These are phyloP conservation scores for Sycophaga agraensis DNA, from an alignment of 1,140 invertebrate genomes.

Conservation along the genomic window DNA sequence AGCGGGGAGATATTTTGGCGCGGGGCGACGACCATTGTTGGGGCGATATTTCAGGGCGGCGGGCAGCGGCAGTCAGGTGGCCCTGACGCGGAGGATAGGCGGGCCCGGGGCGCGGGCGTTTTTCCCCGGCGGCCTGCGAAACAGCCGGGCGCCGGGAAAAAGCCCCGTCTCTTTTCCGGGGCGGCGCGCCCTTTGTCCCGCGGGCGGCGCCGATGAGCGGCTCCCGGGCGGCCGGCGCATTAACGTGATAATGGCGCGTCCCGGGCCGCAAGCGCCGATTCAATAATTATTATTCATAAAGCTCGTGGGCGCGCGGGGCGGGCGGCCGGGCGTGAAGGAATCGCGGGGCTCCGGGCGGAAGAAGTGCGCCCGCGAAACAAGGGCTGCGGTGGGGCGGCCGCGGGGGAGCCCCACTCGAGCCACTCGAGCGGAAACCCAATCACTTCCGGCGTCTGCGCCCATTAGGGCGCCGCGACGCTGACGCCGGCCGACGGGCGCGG, in stretches of 20 bases:
- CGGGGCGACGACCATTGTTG: no score
- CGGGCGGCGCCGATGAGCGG: no score
- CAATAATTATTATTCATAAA: constrained; percentile 33
- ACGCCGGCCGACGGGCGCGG: constrained; percentile 56
- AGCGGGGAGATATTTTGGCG: constrained; percentile 25
- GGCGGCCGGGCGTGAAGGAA: constrained; percentile 13
- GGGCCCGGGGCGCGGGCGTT: no score
- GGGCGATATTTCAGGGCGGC: constrained; percentile 53
- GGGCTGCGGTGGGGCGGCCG: constrained; percentile 37
- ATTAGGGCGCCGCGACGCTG: constrained; percentile 59
- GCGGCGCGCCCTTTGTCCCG: constrained; percentile 6
- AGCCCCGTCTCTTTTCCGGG: constrained; percentile 22
- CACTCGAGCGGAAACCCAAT: constrained; percentile 61
- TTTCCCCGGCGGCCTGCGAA: constrained; percentile 6
- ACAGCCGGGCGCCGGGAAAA: background rate
- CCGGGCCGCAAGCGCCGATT: constrained; percentile 26
- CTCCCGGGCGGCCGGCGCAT: no score
- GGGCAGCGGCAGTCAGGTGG: constrained; percentile 54
- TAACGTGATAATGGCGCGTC: constrained; percentile 33
- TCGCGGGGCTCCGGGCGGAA: constrained; percentile 40
- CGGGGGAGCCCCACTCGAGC: constrained; percentile 47
- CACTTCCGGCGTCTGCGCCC: constrained; percentile 61
- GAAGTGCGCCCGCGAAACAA: constrained; percentile 52
- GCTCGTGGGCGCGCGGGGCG: background rate
- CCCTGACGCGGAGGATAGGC: constrained; percentile 56